phyloP scores from a whole-genome alignment of 2,797 vertebrate species.

The Alfaro cultratus region DNA sequence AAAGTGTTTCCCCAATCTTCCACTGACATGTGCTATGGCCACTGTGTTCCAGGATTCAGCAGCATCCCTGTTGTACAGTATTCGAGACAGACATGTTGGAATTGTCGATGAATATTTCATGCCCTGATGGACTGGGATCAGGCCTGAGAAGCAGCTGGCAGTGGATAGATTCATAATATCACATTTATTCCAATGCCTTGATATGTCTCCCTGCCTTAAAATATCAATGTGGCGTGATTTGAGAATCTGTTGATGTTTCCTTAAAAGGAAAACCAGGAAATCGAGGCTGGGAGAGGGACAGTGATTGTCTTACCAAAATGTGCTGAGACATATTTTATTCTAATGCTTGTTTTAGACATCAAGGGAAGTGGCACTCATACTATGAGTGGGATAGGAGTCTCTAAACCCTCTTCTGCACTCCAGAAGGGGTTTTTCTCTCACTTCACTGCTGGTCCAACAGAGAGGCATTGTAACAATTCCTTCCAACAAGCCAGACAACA shows the following conservation, averaged over 20 bases:
- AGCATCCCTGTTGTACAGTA: constrained; percentile 44
- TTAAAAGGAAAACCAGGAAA: constrained; percentile 69
- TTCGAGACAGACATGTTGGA: constrained; percentile 69
- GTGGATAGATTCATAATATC: constrained; percentile 61
- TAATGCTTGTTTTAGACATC: constrained; percentile 50
- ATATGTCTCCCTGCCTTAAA: constrained; percentile 64
- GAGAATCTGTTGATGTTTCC: constrained; percentile 69
- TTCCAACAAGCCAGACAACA: constrained; percentile 18
- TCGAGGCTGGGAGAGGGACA: constrained; percentile 63
- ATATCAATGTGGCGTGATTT: constrained; percentile 70
- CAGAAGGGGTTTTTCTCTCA: constrained; percentile 19
- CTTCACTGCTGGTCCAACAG: constrained; percentile 20
- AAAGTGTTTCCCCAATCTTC: constrained; percentile 8
- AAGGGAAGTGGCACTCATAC: constrained; percentile 51
- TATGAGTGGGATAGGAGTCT: constrained; percentile 19
- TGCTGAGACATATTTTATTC: constrained; percentile 74
- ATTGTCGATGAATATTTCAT: constrained; percentile 79
- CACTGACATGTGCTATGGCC: constrained; percentile 8
- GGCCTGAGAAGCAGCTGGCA: constrained; percentile 55
- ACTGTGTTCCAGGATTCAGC: constrained; percentile 34
- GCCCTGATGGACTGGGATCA: constrained; percentile 60
- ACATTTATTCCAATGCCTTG: constrained; percentile 48
- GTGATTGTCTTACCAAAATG: constrained; percentile 77
- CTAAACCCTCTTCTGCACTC: neutral
- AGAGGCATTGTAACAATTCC: neutral